Base-by-base conservation (phyloP, 1,140 invertebrate species). In the Pomacea maculata region DNA sequence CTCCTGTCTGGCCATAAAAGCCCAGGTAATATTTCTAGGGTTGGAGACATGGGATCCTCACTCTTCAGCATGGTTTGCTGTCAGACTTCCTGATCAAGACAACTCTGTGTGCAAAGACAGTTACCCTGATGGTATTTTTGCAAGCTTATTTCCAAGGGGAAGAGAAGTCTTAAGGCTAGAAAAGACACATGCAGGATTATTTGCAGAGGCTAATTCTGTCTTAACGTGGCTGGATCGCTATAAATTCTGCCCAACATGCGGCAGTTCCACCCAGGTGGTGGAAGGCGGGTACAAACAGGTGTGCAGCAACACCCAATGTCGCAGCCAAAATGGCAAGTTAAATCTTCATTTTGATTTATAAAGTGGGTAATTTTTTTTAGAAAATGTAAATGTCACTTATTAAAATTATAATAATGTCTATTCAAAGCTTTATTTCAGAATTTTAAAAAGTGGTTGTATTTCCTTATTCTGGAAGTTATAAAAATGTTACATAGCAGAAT, bases 191-290 rank as follows among this genome's bases (percentile, higher is more conserved):
- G 90, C 89, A 21, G 89, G 87, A 19, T 86, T 91, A 79, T 88
- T 86, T 85, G 87, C 87, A 1, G 89, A 91, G 83, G 92, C 91
- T 17, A 85, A 92, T 64, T 90, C 92, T 7, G 84, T 93, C 52
- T 71, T 93, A 55, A 89, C 88, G 8, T 93, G 92, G 92, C 86
- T 92, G 75, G 86, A 91, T 61, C 85, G 84, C 3, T 91, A 91
- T 75, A 88, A 89, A 68, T 93, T 91, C 85, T 93, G 93, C 85
- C 87, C 91, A 11, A 89, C 88, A 8, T 93, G 93, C 89, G 92
- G 92, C 0, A 87, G 84, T 77, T 65, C 82, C 15, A 88, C 90
- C 14, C 81, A 64, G 11, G 55, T 90, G 29, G 88, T 89, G 57
- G 88, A 92, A 55, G 88, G 90, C 21, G 92, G 91, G 12, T 90